phyloP scores from a whole-genome alignment of 2,888 invertebrate genomes.

The Tinea pellionella region DNA sequence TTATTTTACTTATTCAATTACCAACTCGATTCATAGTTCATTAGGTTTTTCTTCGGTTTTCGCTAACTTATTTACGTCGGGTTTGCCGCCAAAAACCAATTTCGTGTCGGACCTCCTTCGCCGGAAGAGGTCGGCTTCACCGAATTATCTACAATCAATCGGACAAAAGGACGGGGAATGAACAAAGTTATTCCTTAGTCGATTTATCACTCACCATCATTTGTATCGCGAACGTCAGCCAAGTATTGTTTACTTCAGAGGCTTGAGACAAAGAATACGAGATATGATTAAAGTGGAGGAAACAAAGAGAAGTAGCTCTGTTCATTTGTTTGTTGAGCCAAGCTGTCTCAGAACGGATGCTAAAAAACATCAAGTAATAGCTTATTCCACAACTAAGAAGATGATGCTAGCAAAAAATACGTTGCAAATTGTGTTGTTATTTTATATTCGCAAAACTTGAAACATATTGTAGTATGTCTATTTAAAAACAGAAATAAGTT shows the following conservation, averaged over 20 bases:
- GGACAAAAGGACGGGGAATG: slow-evolving; percentile 43
- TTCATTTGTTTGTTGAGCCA: slow-evolving; percentile 15
- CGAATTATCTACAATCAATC: slow-evolving; percentile 60
- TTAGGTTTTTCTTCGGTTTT: slow-evolving; percentile 9
- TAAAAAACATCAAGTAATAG: not conserved
- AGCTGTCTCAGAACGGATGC: not conserved
- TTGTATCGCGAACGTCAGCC: slow-evolving; percentile 30
- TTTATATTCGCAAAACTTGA: too few species aligned
- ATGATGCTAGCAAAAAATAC: not conserved
- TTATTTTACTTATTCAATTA: not conserved
- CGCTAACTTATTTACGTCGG: slow-evolving; percentile 7
- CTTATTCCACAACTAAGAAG: not conserved
- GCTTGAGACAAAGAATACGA: slow-evolving; percentile 18
- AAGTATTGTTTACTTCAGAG: slow-evolving; percentile 31
- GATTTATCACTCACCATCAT: slow-evolving; percentile 50
- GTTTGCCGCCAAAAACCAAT: slow-evolving; percentile 33
- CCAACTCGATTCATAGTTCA: slow-evolving; percentile 5
- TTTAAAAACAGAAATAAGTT: too few species aligned
- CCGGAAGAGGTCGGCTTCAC: slow-evolving; percentile 27
- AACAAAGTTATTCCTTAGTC: slow-evolving; percentile 38
- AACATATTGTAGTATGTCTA: too few species aligned
- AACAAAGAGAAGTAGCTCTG: not conserved
- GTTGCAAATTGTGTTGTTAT: too few species aligned
- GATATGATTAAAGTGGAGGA: slow-evolving; percentile 21
- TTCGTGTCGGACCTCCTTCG: slow-evolving; percentile 31